These are phyloP conservation scores for Miichthys miiuy DNA, from an alignment of 2,797 vertebrate species.

Conservation along the genomic window DNA sequence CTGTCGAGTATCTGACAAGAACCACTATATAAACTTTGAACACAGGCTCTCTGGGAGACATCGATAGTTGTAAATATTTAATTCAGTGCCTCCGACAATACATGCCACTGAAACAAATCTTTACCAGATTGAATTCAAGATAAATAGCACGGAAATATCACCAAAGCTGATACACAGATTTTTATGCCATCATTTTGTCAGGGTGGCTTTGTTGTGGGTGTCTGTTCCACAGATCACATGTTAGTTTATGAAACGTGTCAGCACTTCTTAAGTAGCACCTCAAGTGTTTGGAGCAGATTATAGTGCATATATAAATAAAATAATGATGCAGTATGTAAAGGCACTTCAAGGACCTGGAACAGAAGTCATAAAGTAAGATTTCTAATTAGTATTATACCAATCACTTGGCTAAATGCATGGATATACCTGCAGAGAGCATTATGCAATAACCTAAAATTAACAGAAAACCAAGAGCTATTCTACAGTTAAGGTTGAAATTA, in stretches of 20 bases:
- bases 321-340: not conserved
- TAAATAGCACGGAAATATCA: slow-evolving; percentile 79
- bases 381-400: not conserved
- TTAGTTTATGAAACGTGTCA: slow-evolving; percentile 36
- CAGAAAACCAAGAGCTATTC: not conserved
- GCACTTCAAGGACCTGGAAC: not conserved
- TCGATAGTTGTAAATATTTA: slow-evolving; percentile 85
- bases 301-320: not conserved
- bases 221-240: slow-evolving; percentile 28
- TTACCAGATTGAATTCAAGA: slow-evolving; percentile 78
- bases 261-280: slow-evolving; percentile 20
- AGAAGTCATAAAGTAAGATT: not conserved
- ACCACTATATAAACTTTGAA: slow-evolving; percentile 80
- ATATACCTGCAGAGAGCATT: not conserved
- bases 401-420: not conserved
- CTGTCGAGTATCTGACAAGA: slow-evolving; percentile 73
- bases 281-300: slow-evolving; percentile 1
- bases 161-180: slow-evolving; percentile 61
- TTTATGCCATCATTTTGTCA: slow-evolving; percentile 51
- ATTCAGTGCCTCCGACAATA: slow-evolving; percentile 81
- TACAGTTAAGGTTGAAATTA: not conserved
- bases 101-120: slow-evolving; percentile 81
- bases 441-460: not conserved
- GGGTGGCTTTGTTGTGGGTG: slow-evolving; percentile 30
- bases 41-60: slow-evolving; percentile 75